Conservation (phyloP, 2,888 invertebrate species). For the Coenonympha arcania region DNA sequence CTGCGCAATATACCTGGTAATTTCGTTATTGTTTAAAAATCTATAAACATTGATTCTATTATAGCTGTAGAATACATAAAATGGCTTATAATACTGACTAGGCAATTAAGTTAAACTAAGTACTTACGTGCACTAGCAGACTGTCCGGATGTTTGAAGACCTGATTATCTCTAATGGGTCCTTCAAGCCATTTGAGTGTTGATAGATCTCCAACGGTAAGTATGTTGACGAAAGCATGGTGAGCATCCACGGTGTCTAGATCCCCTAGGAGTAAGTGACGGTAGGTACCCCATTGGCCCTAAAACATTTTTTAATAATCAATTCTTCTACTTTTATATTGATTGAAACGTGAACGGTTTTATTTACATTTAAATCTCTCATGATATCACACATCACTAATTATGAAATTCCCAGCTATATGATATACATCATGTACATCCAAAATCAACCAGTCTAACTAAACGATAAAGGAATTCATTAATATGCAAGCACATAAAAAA, state of each 20-base stretch:
- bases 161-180: slow-evolving; percentile 59
- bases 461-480: not conserved
- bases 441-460: no score
- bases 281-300: slow-evolving; percentile 84
- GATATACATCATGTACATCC: no score
- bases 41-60: not conserved
- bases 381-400: no score
- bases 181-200: slow-evolving; percentile 82
- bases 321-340: not conserved
- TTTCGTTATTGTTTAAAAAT: not conserved
- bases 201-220: slow-evolving; percentile 88
- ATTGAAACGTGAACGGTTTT: not conserved
- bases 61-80: not conserved
- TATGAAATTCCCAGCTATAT: no score
- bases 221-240: slow-evolving; percentile 85
- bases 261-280: slow-evolving; percentile 82
- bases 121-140: slow-evolving; percentile 55
- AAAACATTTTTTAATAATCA: slow-evolving; percentile 7
- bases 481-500: not conserved
- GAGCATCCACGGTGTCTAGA: slow-evolving; percentile 54
- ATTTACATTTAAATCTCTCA: not conserved
- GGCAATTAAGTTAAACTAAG: not conserved
- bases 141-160: slow-evolving; percentile 43
- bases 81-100: no score
- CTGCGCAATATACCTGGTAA: slow-evolving; percentile 79